Percentiles rank a stretch among this genome's conserved stretches.
phyloP scores from a whole-genome alignment of 2,888 invertebrate species.

The Lasius fuliginosus region DNA sequence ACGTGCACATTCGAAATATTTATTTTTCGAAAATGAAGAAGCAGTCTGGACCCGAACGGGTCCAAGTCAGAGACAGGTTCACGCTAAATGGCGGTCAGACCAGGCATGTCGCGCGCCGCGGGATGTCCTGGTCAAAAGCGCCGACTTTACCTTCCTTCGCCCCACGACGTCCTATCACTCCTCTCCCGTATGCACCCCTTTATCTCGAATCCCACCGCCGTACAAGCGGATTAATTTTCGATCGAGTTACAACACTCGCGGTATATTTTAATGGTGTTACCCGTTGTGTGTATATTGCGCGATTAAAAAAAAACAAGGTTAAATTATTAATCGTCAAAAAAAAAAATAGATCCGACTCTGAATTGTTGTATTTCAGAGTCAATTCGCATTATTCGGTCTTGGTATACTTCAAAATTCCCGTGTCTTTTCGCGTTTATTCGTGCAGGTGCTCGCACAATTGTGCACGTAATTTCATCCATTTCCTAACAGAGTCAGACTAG shows the following conservation, averaged over 20 bases:
- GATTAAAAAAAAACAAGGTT: constrained; percentile 6
- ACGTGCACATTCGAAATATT: constrained; percentile 65
- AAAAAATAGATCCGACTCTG: background rate
- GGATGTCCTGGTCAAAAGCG: constrained; percentile 83
- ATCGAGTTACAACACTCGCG: constrained; percentile 70
- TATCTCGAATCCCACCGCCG: constrained; percentile 48
- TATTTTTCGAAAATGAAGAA: constrained; percentile 80
- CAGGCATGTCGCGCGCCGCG: constrained; percentile 84
- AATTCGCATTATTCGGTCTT: constrained; percentile 31
- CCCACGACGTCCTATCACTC: constrained; percentile 45
- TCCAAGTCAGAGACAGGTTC: constrained; percentile 81
- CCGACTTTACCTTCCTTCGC: constrained; percentile 77
- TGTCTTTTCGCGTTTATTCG: constrained; percentile 55
- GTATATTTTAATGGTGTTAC: constrained; percentile 81
- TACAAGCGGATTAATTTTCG: constrained; percentile 64
- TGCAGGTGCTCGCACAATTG: constrained; percentile 56
- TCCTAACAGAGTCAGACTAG: background rate
- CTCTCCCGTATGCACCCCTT: constrained; percentile 55
- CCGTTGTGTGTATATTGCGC: constrained; percentile 70
- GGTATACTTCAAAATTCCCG: constrained; percentile 59
- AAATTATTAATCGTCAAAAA: constrained; percentile 15
- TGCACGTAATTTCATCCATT: background rate
- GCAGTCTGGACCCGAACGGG: constrained; percentile 70
- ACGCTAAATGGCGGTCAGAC: constrained; percentile 85
- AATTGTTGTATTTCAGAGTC: background rate